Base-by-base conservation (phyloP, 2,888 invertebrate genomes). In the Mythimna lalbum region DNA sequence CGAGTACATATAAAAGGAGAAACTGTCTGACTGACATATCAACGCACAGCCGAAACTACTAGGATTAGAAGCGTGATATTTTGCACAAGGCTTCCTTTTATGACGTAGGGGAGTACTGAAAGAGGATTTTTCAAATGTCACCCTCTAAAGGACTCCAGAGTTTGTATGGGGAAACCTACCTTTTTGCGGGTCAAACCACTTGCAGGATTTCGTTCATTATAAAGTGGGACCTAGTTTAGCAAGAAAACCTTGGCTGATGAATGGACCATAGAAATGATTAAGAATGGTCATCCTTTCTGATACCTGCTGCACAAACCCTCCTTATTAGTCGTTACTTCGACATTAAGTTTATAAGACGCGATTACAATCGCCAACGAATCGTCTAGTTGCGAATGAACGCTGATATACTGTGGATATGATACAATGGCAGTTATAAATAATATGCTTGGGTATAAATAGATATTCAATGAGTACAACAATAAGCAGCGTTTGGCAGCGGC, bases 401-500 rank as follows among this genome's bases (percentile, higher is more conserved):
- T 56, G 68, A 74, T 63, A 43, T 59, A 72, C 27, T n/a, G 57
- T n/a, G 31, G 21, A 53, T 33, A 60, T 31, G 60, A 73, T 57
- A 78, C 84, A 78, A 83, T 78, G 62, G 72, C 10, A 17, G 50
- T 31, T 63, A 64, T 73, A 64, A 64, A 57, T 72, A 72, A 67
- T 57, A 71, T 55, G 23, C 71, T 74, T 31, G 31, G 21, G 23
- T 74, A 74, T 73, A 67, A 69, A 73, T 80, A 50, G 74, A 82
- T 66, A 71, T 84, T 80, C 69, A 84, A 80, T 66, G 71, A 62
- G 57, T 31, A 61, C 63, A 70, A 83, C 78, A 83, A 82, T 82
- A 74, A 73, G 52, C 12, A 63, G 63, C 68, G 65, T 83, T 80
- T 85, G 83, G 85, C 76, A 82, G 63, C 70, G 43, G 36, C 69